Percentiles rank a stretch among this genome's conserved stretches.
Evolutionary conservation across 1,140 invertebrate species (phyloP).

Genomic region (Drosophila bipectinata): DNA sequence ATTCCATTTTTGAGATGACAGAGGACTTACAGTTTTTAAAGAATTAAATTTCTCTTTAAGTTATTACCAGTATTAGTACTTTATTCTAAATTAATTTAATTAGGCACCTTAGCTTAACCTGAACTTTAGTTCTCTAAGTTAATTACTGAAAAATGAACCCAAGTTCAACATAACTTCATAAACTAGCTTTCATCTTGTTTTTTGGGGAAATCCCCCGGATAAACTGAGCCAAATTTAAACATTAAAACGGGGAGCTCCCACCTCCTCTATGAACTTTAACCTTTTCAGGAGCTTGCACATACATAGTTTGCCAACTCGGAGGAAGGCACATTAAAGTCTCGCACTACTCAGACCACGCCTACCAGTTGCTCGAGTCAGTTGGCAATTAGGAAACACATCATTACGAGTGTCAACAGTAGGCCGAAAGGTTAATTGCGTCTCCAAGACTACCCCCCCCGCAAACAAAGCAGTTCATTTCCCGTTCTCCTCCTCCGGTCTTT

Average conservation of each 20-base stretch:
- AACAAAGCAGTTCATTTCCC: conserved; percentile 32
- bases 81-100: neutral
- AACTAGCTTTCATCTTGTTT: conserved; percentile 21
- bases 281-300: conserved; percentile 35
- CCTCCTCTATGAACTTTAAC: conserved; percentile 51
- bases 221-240: conserved; percentile 26
- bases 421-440: conserved; percentile 73
- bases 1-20: neutral
- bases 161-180: conserved; percentile 30
- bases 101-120: neutral
- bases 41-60: neutral
- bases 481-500: neutral
- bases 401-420: conserved; percentile 73
- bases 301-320: conserved; percentile 24
- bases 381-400: conserved; percentile 77
- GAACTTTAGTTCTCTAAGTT: neutral
- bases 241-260: neutral
- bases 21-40: neutral
- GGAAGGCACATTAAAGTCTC: conserved; percentile 27
- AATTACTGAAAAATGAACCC: conserved; percentile 16
- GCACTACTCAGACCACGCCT: conserved; percentile 29
- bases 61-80: neutral
- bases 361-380: conserved; percentile 45
- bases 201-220: conserved; percentile 21
- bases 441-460: conserved; percentile 36